phyloP scores from a whole-genome alignment of 2,888 invertebrate species.

The Phymatocera aterrima region DNA sequence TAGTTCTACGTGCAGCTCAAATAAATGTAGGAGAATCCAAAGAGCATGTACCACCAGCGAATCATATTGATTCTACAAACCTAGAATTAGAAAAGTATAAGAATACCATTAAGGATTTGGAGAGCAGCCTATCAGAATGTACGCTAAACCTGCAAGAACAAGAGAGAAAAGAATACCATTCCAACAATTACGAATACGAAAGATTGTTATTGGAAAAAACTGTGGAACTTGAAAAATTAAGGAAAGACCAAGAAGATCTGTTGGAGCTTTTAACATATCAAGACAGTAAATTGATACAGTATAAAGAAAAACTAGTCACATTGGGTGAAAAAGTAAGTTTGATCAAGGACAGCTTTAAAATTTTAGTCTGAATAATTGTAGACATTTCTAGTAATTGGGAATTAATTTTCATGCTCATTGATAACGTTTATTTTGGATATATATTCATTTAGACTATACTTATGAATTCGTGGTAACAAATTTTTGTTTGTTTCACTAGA shows the following conservation, averaged over 20 bases:
- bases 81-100: constrained; percentile 62
- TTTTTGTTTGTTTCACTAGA: constrained; percentile 51
- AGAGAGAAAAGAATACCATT: constrained; percentile 63
- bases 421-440: neutral
- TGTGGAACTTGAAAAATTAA: constrained; percentile 81
- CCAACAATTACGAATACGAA: constrained; percentile 61
- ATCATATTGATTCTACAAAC: constrained; percentile 54
- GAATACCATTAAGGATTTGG: constrained; percentile 62
- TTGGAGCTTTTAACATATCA: constrained; percentile 93
- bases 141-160: constrained; percentile 65
- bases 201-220: constrained; percentile 68
- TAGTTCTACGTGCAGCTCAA: constrained; percentile 84
- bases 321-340: constrained; percentile 76
- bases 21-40: constrained; percentile 59
- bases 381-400: neutral
- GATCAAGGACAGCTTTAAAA: too few relatives aligned
- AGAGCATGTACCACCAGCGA: constrained; percentile 36
- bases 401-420: neutral
- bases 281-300: constrained; percentile 82
- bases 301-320: constrained; percentile 78
- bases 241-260: constrained; percentile 95
- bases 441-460: constrained; percentile 5
- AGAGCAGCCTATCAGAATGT: constrained; percentile 61
- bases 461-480: neutral
- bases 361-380: neutral